phyloP scores from a whole-genome alignment of 2,888 invertebrate species.

The Acanthosepion lycidas region DNA sequence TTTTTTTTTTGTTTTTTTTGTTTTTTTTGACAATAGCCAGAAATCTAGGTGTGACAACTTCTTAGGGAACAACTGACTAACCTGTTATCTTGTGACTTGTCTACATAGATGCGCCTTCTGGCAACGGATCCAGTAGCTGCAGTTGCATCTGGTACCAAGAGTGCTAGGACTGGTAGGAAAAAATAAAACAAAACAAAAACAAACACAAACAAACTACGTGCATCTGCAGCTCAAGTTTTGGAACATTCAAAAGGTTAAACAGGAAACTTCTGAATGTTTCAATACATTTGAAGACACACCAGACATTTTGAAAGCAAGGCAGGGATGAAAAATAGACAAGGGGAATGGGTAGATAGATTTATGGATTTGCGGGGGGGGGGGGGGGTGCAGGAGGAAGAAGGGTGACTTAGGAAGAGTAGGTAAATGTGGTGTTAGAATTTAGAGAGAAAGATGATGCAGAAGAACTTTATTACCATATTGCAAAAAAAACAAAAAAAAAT shows the following conservation, averaged over 20 bases:
- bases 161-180: background rate
- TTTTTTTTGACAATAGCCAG: background rate
- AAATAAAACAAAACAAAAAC: background rate
- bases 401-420: background rate
- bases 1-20: background rate
- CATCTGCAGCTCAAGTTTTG: background rate
- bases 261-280: background rate
- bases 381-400: background rate
- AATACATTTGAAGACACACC: background rate
- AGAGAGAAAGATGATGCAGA: background rate
- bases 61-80: constrained; percentile 22
- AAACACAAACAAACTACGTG: background rate
- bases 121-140: constrained; percentile 18
- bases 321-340: background rate
- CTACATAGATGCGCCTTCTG: constrained; percentile 16
- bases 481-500: too few relatives aligned
- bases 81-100: constrained; percentile 12
- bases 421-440: background rate
- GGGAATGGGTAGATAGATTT: background rate
- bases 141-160: background rate
- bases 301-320: background rate
- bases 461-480: background rate
- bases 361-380: background rate
- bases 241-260: background rate
- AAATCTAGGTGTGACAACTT: background rate